Evolutionary conservation across 2,113 vertebrate genomes (phyloP).

Genomic region (Cygnus buccinator): DNA sequence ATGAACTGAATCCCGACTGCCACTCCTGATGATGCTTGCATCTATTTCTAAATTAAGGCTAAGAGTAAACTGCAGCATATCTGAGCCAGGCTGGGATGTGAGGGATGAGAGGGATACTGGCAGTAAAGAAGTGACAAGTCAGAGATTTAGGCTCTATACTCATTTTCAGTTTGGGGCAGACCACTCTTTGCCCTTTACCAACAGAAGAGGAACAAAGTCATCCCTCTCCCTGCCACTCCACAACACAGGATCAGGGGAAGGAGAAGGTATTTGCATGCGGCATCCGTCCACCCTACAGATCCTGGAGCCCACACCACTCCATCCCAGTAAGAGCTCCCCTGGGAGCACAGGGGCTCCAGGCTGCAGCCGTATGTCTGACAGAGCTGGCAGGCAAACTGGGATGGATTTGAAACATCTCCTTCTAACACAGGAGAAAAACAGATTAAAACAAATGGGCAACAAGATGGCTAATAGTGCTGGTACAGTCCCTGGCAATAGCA

Average conservation of each 20-base stretch:
- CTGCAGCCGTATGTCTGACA: background rate
- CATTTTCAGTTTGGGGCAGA: background rate
- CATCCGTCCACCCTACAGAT: background rate
- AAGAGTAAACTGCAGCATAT: background rate
- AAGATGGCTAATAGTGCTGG: background rate
- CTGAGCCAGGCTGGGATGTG: background rate
- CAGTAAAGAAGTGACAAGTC: background rate
- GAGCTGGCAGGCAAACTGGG: background rate
- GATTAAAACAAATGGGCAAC: slow-evolving; percentile 24
- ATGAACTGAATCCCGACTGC: background rate
- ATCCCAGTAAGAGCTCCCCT: background rate
- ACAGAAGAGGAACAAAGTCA: background rate
- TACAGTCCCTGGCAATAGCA: background rate
- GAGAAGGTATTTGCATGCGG: background rate
- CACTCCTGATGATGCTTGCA: background rate
- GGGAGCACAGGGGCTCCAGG: background rate
- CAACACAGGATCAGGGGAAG: fast-evolving
- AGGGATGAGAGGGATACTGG: background rate
- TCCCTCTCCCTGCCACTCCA: background rate
- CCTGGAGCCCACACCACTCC: background rate
- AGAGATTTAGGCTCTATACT: background rate
- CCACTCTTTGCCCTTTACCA: background rate
- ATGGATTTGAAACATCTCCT: slow-evolving; percentile 20
- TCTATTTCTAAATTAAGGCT: slow-evolving; percentile 1
- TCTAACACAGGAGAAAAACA: background rate